Percentiles rank a stretch among this genome's conserved stretches.
phyloP scores from a whole-genome alignment of 2,888 invertebrate species.

The Chalcis sispes region DNA sequence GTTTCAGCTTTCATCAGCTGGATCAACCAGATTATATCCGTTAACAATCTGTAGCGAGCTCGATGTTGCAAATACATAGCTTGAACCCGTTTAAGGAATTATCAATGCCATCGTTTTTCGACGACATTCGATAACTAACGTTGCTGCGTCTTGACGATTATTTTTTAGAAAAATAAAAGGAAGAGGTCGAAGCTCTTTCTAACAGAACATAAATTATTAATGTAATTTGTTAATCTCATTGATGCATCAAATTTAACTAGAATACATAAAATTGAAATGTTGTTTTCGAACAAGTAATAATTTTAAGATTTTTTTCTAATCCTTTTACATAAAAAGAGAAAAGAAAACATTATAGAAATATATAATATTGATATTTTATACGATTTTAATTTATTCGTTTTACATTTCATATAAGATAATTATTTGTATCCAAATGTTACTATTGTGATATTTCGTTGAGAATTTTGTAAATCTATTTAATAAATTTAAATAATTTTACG shows the following conservation, averaged over 20 bases:
- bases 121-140: constrained; percentile 26
- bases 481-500: constrained; percentile 15
- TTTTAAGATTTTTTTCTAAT: too few species aligned
- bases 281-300: too few species aligned
- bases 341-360: too few species aligned
- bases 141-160: constrained; percentile 59
- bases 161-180: constrained; percentile 46
- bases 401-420: constrained; percentile 38
- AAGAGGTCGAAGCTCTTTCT: too few species aligned
- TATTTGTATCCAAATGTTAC: constrained; percentile 41
- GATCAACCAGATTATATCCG: constrained; percentile 98
- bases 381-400: neutral
- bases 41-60: constrained; percentile 86
- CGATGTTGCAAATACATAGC: neutral
- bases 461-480: constrained; percentile 35
- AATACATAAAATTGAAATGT: too few species aligned
- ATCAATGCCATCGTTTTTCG: neutral
- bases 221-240: too few species aligned
- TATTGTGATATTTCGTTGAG: constrained; percentile 50
- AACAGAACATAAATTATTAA: too few species aligned
- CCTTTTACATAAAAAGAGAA: too few species aligned
- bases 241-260: too few species aligned
- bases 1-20: constrained; percentile 96
- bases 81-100: neutral
- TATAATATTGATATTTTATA: too few species aligned